A percentile compares a stretch with the other conserved stretches of the same genome.
These are phyloP conservation scores for Sisyra nigra DNA, from an alignment of 2,888 invertebrate species.

Conservation along the genomic window DNA sequence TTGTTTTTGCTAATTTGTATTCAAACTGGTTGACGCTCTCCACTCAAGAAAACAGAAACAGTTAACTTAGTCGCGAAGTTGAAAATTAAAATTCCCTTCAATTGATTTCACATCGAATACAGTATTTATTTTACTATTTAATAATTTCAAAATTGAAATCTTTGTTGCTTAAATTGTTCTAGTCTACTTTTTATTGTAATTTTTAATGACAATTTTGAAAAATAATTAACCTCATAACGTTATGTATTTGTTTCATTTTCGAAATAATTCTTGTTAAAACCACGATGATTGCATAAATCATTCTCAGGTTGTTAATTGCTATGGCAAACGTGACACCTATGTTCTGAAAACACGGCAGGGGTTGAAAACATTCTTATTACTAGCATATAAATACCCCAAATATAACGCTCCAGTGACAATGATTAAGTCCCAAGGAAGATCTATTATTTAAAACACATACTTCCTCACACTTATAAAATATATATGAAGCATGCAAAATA, in stretches of 20 bases:
- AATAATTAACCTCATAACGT: too few relatives aligned
- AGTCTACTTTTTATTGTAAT: too few relatives aligned
- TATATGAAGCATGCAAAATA: not conserved
- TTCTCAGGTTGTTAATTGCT: conserved; percentile 8
- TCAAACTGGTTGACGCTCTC: conserved; percentile 2
- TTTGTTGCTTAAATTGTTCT: too few relatives aligned
- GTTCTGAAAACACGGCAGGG: conserved; percentile 23
- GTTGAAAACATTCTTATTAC: conserved; percentile 12
- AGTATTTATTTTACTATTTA: too few relatives aligned
- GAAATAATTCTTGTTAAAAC: conserved; percentile 1
- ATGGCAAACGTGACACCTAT: conserved; percentile 1
- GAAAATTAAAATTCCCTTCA: conserved; percentile 1
- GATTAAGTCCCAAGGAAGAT: conserved; percentile 7
- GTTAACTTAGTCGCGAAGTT: conserved; percentile 7
- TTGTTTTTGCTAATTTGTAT: conserved; percentile 9
- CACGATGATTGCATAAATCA: conserved; percentile 6
- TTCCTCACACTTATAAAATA: conserved; percentile 1
- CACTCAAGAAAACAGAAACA: conserved; percentile 5
- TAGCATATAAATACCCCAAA: conserved; percentile 11
- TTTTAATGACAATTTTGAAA: too few relatives aligned
- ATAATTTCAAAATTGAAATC: too few relatives aligned
- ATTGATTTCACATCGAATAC: too few relatives aligned
- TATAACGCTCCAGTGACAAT: conserved; percentile 6
- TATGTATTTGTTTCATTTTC: too few relatives aligned
- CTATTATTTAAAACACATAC: conserved; percentile 3